Evolutionary conservation across 2,888 invertebrate species (phyloP).

Genomic region (Ptychoptera contaminata): DNA sequence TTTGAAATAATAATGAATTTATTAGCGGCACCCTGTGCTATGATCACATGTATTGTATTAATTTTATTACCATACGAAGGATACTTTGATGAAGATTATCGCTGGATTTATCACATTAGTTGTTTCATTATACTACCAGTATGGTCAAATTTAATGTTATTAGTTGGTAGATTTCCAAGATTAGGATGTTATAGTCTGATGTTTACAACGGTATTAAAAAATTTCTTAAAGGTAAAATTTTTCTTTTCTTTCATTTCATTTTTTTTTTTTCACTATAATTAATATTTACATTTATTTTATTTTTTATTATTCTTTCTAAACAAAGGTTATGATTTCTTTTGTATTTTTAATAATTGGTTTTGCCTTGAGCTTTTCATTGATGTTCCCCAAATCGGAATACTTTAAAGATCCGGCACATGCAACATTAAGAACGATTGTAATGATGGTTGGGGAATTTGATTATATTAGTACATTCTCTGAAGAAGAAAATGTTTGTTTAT

Average conservation of each 20-base stretch:
- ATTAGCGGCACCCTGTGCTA: constrained; percentile 9
- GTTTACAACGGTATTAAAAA: constrained; percentile 37
- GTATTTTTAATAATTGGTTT: constrained; percentile 38
- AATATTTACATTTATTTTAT: not conserved
- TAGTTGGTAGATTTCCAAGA: constrained; percentile 36
- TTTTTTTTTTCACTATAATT: constrained; percentile 1
- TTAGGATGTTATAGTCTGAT: constrained; percentile 40
- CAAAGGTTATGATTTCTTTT: constrained; percentile 35
- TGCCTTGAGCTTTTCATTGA: constrained; percentile 36
- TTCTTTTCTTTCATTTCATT: not conserved
- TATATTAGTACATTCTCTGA: constrained; percentile 30
- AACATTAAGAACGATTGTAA: constrained; percentile 36
- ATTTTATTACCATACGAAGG: constrained; percentile 8
- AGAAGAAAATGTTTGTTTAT: constrained; percentile 10
- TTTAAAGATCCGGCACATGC: constrained; percentile 29
- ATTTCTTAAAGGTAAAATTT: constrained; percentile 32
- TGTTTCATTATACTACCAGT: constrained; percentile 33
- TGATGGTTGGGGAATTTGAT: constrained; percentile 43
- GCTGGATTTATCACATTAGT: constrained; percentile 20
- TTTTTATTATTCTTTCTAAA: not conserved
- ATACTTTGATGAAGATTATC: constrained; percentile 8
- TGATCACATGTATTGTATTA: constrained; percentile 10
- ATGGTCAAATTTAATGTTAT: constrained; percentile 38
- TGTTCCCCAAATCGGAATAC: constrained; percentile 31
- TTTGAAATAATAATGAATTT: constrained; percentile 13